Percentiles rank a stretch among this genome's conserved stretches.
These are phyloP conservation scores for Hyperoplus lanceolatus DNA, from an alignment of 2,797 vertebrate genomes.

Conservation along the genomic window DNA sequence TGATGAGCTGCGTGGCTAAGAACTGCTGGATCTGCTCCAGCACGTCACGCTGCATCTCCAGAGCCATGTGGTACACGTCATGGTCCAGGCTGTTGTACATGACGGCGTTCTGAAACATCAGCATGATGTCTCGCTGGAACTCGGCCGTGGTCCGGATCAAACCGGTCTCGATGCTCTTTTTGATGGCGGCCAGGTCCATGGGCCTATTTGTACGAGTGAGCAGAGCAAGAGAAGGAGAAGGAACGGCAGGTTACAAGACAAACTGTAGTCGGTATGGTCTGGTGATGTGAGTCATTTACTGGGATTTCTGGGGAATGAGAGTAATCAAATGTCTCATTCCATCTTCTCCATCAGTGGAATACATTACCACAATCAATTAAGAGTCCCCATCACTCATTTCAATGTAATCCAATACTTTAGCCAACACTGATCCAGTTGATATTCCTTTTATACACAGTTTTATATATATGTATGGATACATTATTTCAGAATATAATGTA, in stretches of 20 bases:
- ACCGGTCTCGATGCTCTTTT: slow-evolving; percentile 92
- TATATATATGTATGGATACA: too few species aligned
- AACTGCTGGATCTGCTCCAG: slow-evolving; percentile 94
- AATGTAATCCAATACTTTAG: too few species aligned
- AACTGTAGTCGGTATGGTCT: not conserved
- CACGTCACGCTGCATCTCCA: slow-evolving; percentile 96
- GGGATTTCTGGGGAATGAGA: not conserved
- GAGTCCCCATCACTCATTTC: too few species aligned
- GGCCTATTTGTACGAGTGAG: slow-evolving; percentile 82
- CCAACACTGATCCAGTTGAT: too few species aligned
- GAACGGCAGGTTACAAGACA: too few species aligned
- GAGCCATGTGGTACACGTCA: slow-evolving; percentile 92
- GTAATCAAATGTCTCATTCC: not conserved
- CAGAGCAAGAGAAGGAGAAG: too few species aligned
- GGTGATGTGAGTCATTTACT: not conserved
- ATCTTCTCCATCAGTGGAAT: too few species aligned
- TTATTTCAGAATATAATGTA: too few species aligned
- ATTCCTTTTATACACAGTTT: too few species aligned
- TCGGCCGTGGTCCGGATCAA: slow-evolving; percentile 90
- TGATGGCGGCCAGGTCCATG: slow-evolving; percentile 95
- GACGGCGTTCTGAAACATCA: slow-evolving; percentile 97
- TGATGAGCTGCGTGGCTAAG: slow-evolving; percentile 88
- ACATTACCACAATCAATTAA: too few species aligned
- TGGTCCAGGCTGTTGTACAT: slow-evolving; percentile 97
- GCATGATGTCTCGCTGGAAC: slow-evolving; percentile 96